phyloP scores from a whole-genome alignment of 1,140 invertebrate species.

The Drosophila nigrodunni region DNA sequence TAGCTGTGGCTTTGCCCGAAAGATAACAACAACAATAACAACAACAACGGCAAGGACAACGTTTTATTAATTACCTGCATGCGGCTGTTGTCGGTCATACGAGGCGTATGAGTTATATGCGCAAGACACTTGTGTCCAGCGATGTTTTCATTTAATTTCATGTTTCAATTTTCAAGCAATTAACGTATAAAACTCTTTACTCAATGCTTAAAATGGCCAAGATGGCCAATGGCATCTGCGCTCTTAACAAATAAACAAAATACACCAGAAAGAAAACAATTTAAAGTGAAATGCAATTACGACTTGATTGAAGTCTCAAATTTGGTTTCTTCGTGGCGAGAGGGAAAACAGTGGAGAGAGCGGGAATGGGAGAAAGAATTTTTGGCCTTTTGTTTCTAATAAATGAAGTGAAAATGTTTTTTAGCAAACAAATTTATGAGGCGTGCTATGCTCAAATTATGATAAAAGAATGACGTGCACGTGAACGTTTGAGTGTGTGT shows the following conservation, averaged over 20 bases:
- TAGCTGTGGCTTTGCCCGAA: slow-evolving; percentile 47
- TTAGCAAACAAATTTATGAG: slow-evolving; percentile 80
- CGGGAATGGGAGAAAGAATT: not conserved
- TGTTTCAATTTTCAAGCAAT: slow-evolving; percentile 82
- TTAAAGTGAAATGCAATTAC: slow-evolving; percentile 32
- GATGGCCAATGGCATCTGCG: slow-evolving; percentile 58
- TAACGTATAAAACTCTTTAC: slow-evolving; percentile 66
- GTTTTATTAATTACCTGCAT: slow-evolving; percentile 83
- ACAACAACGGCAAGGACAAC: slow-evolving; percentile 52
- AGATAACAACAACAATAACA: slow-evolving; percentile 13
- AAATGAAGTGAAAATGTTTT: slow-evolving; percentile 82
- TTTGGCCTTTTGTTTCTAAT: slow-evolving; percentile 59
- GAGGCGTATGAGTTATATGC: slow-evolving; percentile 67
- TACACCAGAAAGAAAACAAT: slow-evolving; percentile 37
- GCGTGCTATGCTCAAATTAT: slow-evolving; percentile 73
- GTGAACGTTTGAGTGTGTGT: slow-evolving; percentile 4
- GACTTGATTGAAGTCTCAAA: not conserved
- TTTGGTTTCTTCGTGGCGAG: not conserved
- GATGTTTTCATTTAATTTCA: slow-evolving; percentile 82
- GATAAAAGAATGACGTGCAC: slow-evolving; percentile 71
- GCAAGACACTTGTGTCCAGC: slow-evolving; percentile 61
- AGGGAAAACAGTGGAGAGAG: no score
- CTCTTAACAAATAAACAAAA: slow-evolving; percentile 47
- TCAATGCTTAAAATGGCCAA: slow-evolving; percentile 59
- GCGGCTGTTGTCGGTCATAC: slow-evolving; percentile 60